These are phyloP conservation scores for Drosophila seclusa DNA, from an alignment of 2,888 invertebrate species.

Conservation along the genomic window DNA sequence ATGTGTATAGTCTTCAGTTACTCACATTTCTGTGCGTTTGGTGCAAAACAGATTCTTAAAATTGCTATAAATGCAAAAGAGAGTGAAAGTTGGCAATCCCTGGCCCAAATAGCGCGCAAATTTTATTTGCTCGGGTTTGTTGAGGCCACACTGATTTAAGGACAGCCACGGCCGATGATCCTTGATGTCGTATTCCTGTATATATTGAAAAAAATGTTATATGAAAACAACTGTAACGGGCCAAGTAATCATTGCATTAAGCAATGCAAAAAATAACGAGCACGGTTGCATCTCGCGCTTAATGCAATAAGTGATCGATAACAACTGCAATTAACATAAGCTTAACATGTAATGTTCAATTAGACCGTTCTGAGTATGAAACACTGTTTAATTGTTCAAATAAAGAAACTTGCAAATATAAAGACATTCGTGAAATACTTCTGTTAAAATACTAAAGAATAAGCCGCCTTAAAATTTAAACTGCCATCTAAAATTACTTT, in stretches of 20 bases:
- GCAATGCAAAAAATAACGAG: not conserved
- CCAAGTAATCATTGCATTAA: not conserved
- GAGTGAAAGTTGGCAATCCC: constrained; percentile 84
- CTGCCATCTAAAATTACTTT: not conserved
- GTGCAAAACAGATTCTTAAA: constrained; percentile 85
- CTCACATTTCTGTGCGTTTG: constrained; percentile 85
- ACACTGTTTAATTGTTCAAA: not conserved
- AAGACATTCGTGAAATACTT: not conserved
- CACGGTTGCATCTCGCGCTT: not conserved
- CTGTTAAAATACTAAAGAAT: not conserved
- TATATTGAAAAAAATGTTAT: not conserved
- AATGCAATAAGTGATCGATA: not conserved
- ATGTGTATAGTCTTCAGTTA: constrained; percentile 5
- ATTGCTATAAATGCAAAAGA: constrained; percentile 85
- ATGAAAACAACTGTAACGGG: not conserved
- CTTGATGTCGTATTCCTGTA: constrained; percentile 83
- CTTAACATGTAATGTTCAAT: not conserved
- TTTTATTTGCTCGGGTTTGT: constrained; percentile 85
- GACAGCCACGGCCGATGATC: constrained; percentile 85
- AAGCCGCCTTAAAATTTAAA: not conserved
- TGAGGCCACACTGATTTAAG: constrained; percentile 84
- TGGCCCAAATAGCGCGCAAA: constrained; percentile 85
- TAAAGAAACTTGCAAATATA: not conserved
- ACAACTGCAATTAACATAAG: not conserved
- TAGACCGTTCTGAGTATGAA: not conserved